Evolutionary conservation across 2,888 invertebrate species (phyloP).

Genomic region (Megamerina dolium): DNA sequence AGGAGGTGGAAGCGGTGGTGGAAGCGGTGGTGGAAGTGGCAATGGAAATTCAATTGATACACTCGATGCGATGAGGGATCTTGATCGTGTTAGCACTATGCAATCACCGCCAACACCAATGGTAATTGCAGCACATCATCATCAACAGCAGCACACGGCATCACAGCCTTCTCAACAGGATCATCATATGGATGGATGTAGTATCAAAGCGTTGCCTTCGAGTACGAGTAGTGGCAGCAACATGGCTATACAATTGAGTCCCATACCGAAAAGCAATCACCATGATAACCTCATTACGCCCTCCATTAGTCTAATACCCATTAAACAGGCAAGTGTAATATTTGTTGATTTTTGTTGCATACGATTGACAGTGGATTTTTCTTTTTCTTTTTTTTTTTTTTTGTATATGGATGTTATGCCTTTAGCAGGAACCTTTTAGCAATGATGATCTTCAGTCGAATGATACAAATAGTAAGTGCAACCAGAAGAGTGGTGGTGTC

Average conservation of each 20-base stretch:
- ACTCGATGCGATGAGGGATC: constrained; percentile 31
- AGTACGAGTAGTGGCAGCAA: constrained; percentile 39
- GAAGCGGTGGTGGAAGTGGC: constrained; percentile 14
- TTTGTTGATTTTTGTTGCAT: background rate
- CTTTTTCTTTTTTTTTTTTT: too few species aligned
- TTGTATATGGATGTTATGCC: too few species aligned
- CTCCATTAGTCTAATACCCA: constrained; percentile 79
- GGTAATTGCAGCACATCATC: too few species aligned
- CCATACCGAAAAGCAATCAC: constrained; percentile 34
- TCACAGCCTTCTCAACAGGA: constrained; percentile 23
- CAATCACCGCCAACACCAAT: too few species aligned
- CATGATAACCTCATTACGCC: constrained; percentile 63
- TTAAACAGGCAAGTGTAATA: constrained; percentile 60
- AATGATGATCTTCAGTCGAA: constrained; percentile 27
- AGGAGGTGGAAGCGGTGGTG: constrained; percentile 3
- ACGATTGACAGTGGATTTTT: background rate
- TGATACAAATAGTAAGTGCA: constrained; percentile 23
- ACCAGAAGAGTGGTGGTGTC: too few species aligned
- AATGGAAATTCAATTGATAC: constrained; percentile 17
- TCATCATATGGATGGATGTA: constrained; percentile 41
- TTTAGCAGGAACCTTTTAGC: constrained; percentile 39
- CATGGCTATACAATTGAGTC: constrained; percentile 21
- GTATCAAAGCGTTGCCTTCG: constrained; percentile 40
- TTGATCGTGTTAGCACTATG: constrained; percentile 29
- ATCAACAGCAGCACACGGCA: too few species aligned